A percentile compares a stretch with the other conserved stretches of the same genome.
Conservation (phyloP, 2,888 invertebrate species). For the Teinopalpus imperialis region DNA sequence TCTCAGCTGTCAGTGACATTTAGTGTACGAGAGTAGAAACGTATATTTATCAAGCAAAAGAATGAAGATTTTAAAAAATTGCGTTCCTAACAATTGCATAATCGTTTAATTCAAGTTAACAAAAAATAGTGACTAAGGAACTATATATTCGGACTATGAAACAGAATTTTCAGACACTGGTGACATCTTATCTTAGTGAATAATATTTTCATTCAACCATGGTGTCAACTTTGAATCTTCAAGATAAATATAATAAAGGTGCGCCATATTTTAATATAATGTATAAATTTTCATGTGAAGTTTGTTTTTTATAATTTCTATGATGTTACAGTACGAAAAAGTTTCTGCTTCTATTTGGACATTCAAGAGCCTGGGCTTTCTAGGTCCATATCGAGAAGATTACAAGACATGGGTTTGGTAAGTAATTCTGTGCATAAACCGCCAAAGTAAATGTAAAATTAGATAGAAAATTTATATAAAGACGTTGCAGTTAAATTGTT, state of each 20-base stretch:
- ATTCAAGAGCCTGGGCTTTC: slow-evolving; percentile 86
- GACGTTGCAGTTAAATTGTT: slow-evolving; percentile 41
- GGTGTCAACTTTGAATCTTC: slow-evolving; percentile 72
- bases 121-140: slow-evolving; percentile 51
- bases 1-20: slow-evolving; percentile 77
- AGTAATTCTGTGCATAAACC: slow-evolving; percentile 63
- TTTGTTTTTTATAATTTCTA: slow-evolving; percentile 36
- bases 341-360: slow-evolving; percentile 89
- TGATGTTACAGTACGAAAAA: slow-evolving; percentile 76
- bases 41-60: slow-evolving; percentile 41
- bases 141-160: slow-evolving; percentile 30
- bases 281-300: slow-evolving; percentile 39
- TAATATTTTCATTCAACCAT: slow-evolving; percentile 47
- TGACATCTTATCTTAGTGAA: slow-evolving; percentile 28
- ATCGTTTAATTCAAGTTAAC: slow-evolving; percentile 49
- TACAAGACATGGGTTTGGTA: slow-evolving; percentile 88
- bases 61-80: slow-evolving; percentile 60
- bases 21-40: slow-evolving; percentile 46
- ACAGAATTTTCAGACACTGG: slow-evolving; percentile 4
- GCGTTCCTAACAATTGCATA: slow-evolving; percentile 47
- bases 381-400: slow-evolving; percentile 85
- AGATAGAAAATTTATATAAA: slow-evolving; percentile 28
- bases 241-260: slow-evolving; percentile 76
- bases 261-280: slow-evolving; percentile 37
- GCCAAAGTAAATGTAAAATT: slow-evolving; percentile 44